phyloP scores from a whole-genome alignment of 1,140 invertebrate species.

The Andricus grossulariae region DNA sequence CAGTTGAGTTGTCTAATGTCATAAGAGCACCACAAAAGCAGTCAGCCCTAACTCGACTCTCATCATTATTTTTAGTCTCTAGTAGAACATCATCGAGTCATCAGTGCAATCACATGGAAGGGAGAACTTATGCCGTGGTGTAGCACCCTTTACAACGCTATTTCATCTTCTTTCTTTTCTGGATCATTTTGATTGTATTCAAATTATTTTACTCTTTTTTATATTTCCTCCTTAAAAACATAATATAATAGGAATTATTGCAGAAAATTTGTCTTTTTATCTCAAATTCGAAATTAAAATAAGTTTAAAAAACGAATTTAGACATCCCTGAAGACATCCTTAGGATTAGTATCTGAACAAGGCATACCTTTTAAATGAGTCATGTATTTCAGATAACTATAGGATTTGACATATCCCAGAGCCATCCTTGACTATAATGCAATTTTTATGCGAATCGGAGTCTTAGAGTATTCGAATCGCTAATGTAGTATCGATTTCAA shows the following conservation, averaged over 20 bases:
- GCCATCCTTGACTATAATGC: too few relatives aligned
- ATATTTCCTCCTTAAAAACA: too few relatives aligned
- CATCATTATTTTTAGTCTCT: conserved; percentile 43
- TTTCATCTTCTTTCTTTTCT: conserved; percentile 63
- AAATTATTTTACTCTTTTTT: too few relatives aligned
- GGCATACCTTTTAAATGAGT: too few relatives aligned
- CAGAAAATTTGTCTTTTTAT: too few relatives aligned
- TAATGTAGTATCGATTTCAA: conserved; percentile 61
- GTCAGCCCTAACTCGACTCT: conserved; percentile 44
- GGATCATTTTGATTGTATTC: conserved; percentile 55
- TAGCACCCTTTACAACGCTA: conserved; percentile 71
- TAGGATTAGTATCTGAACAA: too few relatives aligned
- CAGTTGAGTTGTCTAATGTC: conserved; percentile 40
- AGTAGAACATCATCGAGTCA: conserved; percentile 64
- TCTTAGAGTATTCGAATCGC: conserved; percentile 37
- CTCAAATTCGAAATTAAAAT: too few relatives aligned
- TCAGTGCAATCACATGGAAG: conserved; percentile 67
- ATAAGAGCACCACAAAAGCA: conserved; percentile 42
- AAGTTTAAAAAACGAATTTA: too few relatives aligned
- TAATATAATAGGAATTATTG: too few relatives aligned
- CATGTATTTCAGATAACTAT: too few relatives aligned
- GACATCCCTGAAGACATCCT: too few relatives aligned
- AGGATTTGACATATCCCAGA: too few relatives aligned
- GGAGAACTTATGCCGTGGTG: conserved; percentile 67
- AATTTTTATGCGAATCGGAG: background rate